Evolutionary conservation across 2,888 invertebrate species (phyloP).

Genomic region (Hydraecia micacea): DNA sequence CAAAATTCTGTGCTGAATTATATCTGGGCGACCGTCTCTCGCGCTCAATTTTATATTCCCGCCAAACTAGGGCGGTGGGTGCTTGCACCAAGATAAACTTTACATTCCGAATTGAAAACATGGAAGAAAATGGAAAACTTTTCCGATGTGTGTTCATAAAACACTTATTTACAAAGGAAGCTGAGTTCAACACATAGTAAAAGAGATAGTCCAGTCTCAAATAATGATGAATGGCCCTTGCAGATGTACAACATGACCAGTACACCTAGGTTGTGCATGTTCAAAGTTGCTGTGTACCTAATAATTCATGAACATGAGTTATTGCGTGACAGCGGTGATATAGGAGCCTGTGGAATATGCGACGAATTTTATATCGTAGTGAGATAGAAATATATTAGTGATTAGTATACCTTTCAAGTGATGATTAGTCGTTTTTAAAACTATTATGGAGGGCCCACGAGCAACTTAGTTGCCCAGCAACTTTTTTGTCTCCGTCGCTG

Average conservation of each 20-base stretch:
- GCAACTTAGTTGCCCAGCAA: too few species aligned
- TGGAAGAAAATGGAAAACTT: conserved; percentile 17
- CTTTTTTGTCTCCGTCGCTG: too few species aligned
- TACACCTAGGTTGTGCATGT: conserved; percentile 17
- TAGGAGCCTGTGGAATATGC: conserved; percentile 29
- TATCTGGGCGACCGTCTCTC: conserved; percentile 20
- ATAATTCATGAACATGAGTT: conserved; percentile 47
- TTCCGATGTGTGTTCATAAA: conserved; percentile 9
- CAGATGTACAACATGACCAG: conserved; percentile 12
- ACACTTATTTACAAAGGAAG: background rate
- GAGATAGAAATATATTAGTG: background rate
- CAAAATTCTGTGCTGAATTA: conserved; percentile 32
- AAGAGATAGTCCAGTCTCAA: background rate
- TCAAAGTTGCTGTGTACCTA: conserved; percentile 26
- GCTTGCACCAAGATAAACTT: conserved; percentile 44
- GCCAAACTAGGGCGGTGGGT: conserved; percentile 20
- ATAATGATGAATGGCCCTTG: conserved; percentile 20
- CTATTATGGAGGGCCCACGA: too few species aligned
- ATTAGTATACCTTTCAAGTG: background rate
- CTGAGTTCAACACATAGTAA: background rate
- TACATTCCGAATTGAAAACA: conserved; percentile 43
- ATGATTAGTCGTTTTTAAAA: background rate
- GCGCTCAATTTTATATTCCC: conserved; percentile 29
- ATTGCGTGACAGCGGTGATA: conserved; percentile 39
- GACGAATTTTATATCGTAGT: conserved; percentile 26